These are phyloP conservation scores for Acestrorhynchus altus DNA, from an alignment of 2,797 vertebrate species.

Conservation along the genomic window DNA sequence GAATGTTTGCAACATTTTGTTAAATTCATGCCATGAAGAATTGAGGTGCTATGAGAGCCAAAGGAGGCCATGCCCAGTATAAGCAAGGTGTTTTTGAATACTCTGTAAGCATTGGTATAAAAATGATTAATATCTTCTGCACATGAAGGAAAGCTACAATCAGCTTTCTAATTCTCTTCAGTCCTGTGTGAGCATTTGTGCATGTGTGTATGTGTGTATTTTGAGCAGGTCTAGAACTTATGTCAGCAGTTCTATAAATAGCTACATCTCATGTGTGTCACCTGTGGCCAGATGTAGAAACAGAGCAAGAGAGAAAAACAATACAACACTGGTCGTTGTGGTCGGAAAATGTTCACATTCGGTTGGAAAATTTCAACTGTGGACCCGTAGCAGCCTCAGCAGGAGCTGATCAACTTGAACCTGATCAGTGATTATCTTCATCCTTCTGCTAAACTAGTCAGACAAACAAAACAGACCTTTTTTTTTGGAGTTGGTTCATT, in stretches of 20 bases:
- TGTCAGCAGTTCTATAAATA: slow-evolving; percentile 55
- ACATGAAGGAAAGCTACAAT: slow-evolving; percentile 29
- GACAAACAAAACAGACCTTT: not conserved
- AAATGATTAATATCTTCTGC: too few species aligned
- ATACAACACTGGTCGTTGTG: slow-evolving; percentile 11
- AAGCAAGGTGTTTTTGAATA: too few species aligned
- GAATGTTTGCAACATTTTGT: too few species aligned
- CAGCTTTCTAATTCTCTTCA: slow-evolving; percentile 27
- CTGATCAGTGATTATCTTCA: not conserved
- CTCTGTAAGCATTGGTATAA: too few species aligned
- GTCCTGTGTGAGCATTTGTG: not conserved
- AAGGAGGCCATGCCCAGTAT: too few species aligned
- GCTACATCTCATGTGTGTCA: slow-evolving; percentile 27
- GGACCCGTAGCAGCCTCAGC: not conserved
- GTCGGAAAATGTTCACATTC: slow-evolving; percentile 43
- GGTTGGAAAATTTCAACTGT: not conserved
- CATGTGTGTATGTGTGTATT: too few species aligned
- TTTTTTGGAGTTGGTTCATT: too few species aligned
- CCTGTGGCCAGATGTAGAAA: slow-evolving; percentile 38
- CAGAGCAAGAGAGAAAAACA: not conserved
- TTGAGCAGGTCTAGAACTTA: slow-evolving; percentile 17
- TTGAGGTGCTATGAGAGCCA: too few species aligned
- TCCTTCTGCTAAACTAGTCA: not conserved
- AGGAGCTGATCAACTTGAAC: not conserved
- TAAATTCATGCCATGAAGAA: too few species aligned